Evolutionary conservation across 2,888 invertebrate species (phyloP).

Genomic region (Eulithis testata): DNA sequence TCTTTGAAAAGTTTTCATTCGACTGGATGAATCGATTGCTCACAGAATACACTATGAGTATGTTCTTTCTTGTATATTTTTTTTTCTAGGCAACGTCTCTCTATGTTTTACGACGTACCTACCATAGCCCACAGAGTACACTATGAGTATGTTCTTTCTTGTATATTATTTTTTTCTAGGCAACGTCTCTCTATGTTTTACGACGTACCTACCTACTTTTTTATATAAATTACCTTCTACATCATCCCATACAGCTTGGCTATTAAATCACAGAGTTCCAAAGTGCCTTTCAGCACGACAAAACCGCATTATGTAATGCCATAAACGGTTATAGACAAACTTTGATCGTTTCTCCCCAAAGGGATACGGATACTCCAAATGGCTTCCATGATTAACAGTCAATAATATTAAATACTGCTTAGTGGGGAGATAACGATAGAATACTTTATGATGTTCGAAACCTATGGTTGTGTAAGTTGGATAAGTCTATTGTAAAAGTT

Average conservation of each 20-base stretch:
- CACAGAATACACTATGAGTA: not conserved
- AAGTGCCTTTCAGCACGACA: slow-evolving; percentile 56
- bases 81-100: too few species aligned
- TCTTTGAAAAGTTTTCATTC: slow-evolving; percentile 32
- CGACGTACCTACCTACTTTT: too few species aligned
- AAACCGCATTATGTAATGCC: slow-evolving; percentile 54
- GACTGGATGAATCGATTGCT: slow-evolving; percentile 10
- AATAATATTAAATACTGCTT: slow-evolving; percentile 57
- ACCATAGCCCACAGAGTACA: not conserved
- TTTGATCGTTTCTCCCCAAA: slow-evolving; percentile 58
- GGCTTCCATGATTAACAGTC: slow-evolving; percentile 64
- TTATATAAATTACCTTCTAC: not conserved
- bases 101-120: too few species aligned
- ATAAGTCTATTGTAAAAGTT: too few species aligned
- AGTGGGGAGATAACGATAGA: slow-evolving; percentile 47
- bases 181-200: too few species aligned
- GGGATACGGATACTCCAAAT: slow-evolving; percentile 43
- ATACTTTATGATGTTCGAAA: slow-evolving; percentile 2
- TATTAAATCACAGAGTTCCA: slow-evolving; percentile 13
- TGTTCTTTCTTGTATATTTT: too few species aligned
- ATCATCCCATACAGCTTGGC: not conserved
- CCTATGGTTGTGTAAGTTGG: not conserved
- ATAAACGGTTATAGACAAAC: slow-evolving; percentile 62
- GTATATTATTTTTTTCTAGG: too few species aligned
- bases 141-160: not conserved